Percentiles rank a stretch among this genome's conserved stretches.
Conservation (phyloP, 2,797 vertebrate genomes). For the Bovichtus diacanthus region DNA sequence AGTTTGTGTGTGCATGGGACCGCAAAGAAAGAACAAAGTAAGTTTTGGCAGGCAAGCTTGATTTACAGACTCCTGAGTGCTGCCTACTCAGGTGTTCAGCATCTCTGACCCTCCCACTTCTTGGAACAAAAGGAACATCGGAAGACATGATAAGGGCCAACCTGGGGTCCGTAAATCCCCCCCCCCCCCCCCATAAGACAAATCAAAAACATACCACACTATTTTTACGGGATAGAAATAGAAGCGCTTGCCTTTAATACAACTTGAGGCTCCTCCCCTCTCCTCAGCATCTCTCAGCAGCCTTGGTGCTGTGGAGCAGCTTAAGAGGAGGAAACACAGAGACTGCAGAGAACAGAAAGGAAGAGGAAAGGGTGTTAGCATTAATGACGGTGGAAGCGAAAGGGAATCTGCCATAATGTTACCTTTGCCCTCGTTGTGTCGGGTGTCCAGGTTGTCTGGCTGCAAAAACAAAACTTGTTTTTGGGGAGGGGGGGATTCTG, state of each 20-base stretch:
- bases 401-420: neutral
- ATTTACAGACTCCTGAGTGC: slow-evolving; percentile 17
- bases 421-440: neutral
- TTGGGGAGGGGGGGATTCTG: slow-evolving; percentile 3
- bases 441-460: neutral
- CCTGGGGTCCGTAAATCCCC: neutral
- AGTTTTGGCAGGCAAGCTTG: neutral
- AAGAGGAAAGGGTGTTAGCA: neutral
- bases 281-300: neutral
- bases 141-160: neutral
- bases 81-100: neutral
- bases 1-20: neutral
- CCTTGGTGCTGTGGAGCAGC: neutral
- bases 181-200: neutral
- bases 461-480: neutral
- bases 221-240: neutral
- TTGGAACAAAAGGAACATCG: neutral
- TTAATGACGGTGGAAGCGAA: neutral
- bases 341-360: neutral
- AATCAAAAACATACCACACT: neutral
- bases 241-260: neutral
- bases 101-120: neutral
- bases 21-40: neutral
- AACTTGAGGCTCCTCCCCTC: neutral
- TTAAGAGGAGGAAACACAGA: neutral